Percentiles rank a stretch among this genome's conserved stretches.
These are phyloP conservation scores for Prunella himalayana DNA, from an alignment of 2,113 vertebrate species.

Conservation along the genomic window DNA sequence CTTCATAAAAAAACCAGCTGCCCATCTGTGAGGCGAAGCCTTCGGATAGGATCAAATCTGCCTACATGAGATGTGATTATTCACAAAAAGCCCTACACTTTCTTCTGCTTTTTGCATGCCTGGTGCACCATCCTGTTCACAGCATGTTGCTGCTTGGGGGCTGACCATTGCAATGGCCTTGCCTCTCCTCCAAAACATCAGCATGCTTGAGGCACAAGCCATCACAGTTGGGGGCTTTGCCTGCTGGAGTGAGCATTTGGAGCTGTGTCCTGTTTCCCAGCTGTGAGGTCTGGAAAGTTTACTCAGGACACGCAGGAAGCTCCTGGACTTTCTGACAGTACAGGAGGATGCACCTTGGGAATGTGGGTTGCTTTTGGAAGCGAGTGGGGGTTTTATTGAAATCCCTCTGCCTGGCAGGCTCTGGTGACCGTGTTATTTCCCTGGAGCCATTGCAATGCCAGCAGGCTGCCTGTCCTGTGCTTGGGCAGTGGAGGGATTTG, in stretches of 20 bases:
- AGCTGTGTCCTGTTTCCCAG: neutral
- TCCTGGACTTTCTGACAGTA: neutral
- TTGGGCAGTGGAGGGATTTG: rapidly evolving
- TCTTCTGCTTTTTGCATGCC: neutral
- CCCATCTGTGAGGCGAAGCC: neutral
- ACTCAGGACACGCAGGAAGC: neutral
- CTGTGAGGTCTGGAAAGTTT: neutral
- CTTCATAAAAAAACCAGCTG: neutral
- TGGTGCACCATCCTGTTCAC: rapidly evolving
- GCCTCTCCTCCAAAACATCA: neutral
- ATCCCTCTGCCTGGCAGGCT: rapidly evolving
- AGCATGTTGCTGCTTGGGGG: neutral
- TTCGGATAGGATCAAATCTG: neutral
- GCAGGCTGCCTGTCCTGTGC: rapidly evolving
- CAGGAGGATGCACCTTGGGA: neutral
- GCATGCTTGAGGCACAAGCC: rapidly evolving
- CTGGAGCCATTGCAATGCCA: rapidly evolving
- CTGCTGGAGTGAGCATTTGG: neutral
- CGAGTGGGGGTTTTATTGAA: neutral
- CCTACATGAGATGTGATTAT: rapidly evolving
- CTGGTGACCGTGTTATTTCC: rapidly evolving
- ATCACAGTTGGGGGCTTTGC: neutral
- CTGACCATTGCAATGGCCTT: rapidly evolving
- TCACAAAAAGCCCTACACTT: rapidly evolving
- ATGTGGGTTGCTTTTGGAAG: neutral